Evolutionary conservation across 1,140 invertebrate genomes (phyloP).

Genomic region (Ditylenchus dipsaci): DNA sequence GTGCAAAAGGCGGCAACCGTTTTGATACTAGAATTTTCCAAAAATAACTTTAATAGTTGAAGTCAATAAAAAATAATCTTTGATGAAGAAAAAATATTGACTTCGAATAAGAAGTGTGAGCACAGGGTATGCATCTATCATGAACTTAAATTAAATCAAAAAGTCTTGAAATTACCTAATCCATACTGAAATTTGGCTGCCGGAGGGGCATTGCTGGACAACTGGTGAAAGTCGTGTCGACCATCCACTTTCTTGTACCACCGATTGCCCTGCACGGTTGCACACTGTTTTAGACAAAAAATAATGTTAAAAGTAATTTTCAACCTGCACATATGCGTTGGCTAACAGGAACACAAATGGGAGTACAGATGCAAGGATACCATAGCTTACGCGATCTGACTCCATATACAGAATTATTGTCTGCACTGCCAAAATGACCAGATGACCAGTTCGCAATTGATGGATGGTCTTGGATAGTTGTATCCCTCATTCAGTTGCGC

Average conservation of each 20-base stretch:
- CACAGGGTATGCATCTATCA: too few relatives aligned
- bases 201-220: not conserved
- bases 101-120: too few relatives aligned
- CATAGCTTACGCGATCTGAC: conserved; percentile 13
- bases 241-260: conserved; percentile 25
- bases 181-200: conserved; percentile 6
- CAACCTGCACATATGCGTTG: not conserved
- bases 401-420: conserved; percentile 19
- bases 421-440: conserved; percentile 19
- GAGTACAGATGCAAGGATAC: conserved; percentile 9
- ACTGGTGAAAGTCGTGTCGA: conserved; percentile 14
- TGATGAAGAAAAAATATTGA: too few relatives aligned
- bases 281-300: too few relatives aligned
- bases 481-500: not conserved
- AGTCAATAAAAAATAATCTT: too few relatives aligned
- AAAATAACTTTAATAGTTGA: too few relatives aligned
- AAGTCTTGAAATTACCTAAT: not conserved
- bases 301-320: too few relatives aligned
- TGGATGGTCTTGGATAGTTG: conserved; percentile 14
- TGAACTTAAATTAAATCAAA: too few relatives aligned
- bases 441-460: conserved; percentile 24
- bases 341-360: conserved; percentile 14
- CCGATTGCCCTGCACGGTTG: conserved; percentile 15
- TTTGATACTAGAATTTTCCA: too few relatives aligned
- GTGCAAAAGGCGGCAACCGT: too few relatives aligned